These are phyloP conservation scores for Syrmaticus mikado DNA, from an alignment of 2,113 vertebrate genomes.

Conservation along the genomic window DNA sequence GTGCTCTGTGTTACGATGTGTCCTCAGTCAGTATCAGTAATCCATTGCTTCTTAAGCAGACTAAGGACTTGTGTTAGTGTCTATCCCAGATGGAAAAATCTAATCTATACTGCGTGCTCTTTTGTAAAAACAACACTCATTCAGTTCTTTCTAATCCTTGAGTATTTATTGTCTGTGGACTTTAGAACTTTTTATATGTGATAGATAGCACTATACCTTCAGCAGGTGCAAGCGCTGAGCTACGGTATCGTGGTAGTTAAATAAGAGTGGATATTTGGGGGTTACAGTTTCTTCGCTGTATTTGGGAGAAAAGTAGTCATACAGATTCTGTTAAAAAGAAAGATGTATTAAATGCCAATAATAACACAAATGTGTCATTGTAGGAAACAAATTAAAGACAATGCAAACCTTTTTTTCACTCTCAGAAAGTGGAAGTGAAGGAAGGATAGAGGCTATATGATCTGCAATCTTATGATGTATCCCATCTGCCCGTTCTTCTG, in stretches of 20 bases:
- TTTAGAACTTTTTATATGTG: neutral
- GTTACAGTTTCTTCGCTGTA: neutral
- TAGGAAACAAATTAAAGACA: neutral
- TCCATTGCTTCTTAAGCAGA: neutral
- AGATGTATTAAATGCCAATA: neutral
- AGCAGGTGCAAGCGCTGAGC: slow-evolving; percentile 75
- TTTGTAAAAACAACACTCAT: neutral
- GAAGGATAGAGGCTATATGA: slow-evolving; percentile 80
- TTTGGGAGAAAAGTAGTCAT: slow-evolving; percentile 65
- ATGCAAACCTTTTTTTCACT: slow-evolving; percentile 81
- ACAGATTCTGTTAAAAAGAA: slow-evolving; percentile 71
- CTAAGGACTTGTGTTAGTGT: neutral
- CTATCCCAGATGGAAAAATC: neutral
- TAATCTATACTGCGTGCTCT: neutral
- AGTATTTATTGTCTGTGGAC: neutral
- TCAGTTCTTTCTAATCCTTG: neutral
- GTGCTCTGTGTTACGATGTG: neutral
- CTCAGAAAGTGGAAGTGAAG: slow-evolving; percentile 77
- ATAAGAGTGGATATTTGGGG: slow-evolving; percentile 73
- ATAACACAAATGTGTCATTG: neutral
- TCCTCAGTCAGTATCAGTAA: neutral
- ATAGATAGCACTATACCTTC: slow-evolving; percentile 63
- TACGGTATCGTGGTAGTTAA: slow-evolving; percentile 83
- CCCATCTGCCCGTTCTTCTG: slow-evolving; percentile 46
- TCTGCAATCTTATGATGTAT: slow-evolving; percentile 75